Evolutionary conservation across 2,888 invertebrate species (phyloP), one percentile per base, ranked within the genome.

Genomic region (Uropetala carovei): DNA sequence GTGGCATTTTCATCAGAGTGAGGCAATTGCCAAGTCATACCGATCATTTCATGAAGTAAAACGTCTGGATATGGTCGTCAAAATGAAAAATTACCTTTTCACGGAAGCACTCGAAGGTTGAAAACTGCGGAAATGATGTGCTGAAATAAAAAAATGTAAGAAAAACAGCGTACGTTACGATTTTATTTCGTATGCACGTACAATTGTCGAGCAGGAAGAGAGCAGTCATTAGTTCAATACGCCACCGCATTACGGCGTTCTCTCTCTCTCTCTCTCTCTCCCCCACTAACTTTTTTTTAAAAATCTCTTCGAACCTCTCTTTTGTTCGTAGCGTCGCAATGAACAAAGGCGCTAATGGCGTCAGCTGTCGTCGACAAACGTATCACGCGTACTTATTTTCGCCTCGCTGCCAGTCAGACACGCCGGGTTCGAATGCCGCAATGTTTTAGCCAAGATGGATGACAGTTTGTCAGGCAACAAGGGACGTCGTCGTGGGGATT

Each of bases 161-260:
- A 43, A 43, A 43, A 43, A 43, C 5, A 5, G 83, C 83, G 56
- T 16, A 83, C 56, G 43, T 57, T 57, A 18, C 83, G 83, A 56
- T 43, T 83, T 16, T 57, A 57, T 57, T 57, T 83, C 18, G 83
- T 57, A 83, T 83, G 83, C 57, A 57, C 83, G 56, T 43, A 83
- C 57, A 57, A n/a, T 83, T 56, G n/a, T n/a, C 75, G n/a, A n/a
- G 10, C 7, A 57, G 27, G 83, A 18, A 10, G 83, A 57, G 43
- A 57, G 83, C 83, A 83, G 56, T 83, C 83, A 83, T 83, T 83
- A 83, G 83, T 83, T 83, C 57, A 83, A 57, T 57, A 16, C 43
- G 56, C 57, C 83, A 57, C 57, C 56, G 83, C 83, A 83, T 83
- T 83, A 83, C 83, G 83, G 0, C 57, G 18, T 18, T 57, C 11